Percentiles rank a stretch among this genome's conserved stretches.
Evolutionary conservation across 2,797 vertebrate species (phyloP).

Genomic region (Nannoperca obscura): DNA sequence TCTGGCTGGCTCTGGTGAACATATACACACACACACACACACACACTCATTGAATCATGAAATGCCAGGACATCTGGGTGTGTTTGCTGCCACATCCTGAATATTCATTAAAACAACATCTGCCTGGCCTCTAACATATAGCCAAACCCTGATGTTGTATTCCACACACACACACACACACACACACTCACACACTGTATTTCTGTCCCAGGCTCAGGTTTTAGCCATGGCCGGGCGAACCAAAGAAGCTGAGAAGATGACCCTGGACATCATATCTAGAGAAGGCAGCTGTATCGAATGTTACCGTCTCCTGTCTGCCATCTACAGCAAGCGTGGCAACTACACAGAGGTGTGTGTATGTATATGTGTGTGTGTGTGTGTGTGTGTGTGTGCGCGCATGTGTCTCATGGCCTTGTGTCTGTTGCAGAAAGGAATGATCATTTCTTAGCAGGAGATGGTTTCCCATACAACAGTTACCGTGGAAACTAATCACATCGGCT

Average conservation of each 20-base stretch:
- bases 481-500: conserved; percentile 42
- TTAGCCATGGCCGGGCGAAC: conserved; percentile 89
- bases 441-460: conserved; percentile 3
- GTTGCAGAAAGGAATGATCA: conserved; percentile 11
- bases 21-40: conserved; percentile 1
- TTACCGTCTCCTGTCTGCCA: conserved; percentile 94
- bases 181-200: not conserved
- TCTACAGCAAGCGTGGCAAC: conserved; percentile 93
- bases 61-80: not conserved
- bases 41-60: not conserved
- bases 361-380: not conserved
- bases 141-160: not conserved
- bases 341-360: conserved; percentile 86
- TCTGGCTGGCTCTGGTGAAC: conserved; percentile 93
- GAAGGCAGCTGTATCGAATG: conserved; percentile 91
- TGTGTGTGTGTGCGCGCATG: not conserved
- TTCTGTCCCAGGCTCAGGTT: conserved; percentile 90
- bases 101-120: conserved; percentile 14
- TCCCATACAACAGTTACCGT: conserved; percentile 27
- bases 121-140: not conserved
- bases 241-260: conserved; percentile 91
- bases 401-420: not conserved
- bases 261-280: conserved; percentile 86
- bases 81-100: conserved; percentile 7
- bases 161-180: not conserved